Percentiles rank a stretch among this genome's conserved stretches.
phyloP scores from a whole-genome alignment of 2,888 invertebrate species.

The Bruchidius siliquastri region DNA sequence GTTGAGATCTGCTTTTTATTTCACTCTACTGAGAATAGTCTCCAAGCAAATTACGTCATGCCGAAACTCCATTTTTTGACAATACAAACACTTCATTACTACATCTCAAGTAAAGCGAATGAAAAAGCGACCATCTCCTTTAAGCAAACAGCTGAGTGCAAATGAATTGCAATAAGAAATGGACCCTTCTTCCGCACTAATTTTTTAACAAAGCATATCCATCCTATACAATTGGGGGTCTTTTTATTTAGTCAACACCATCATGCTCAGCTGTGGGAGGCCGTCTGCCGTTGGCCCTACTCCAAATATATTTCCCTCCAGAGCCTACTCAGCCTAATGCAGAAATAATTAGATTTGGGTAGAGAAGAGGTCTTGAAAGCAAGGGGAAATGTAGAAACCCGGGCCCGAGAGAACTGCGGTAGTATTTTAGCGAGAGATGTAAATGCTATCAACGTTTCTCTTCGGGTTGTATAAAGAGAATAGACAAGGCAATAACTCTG shows the following conservation, averaged over 20 bases:
- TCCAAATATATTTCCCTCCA: slow-evolving; percentile 20
- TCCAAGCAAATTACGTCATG: too few species aligned
- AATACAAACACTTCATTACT: too few species aligned
- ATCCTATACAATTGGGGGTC: neutral
- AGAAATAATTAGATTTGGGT: slow-evolving; percentile 30
- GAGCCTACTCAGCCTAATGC: slow-evolving; percentile 28
- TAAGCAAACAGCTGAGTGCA: neutral
- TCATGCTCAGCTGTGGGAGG: neutral
- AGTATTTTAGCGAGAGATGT: neutral
- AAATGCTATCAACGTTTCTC: neutral
- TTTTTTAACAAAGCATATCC: neutral
- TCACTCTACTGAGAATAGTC: too few species aligned
- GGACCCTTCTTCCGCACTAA: neutral
- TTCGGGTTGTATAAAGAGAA: neutral
- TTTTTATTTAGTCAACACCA: neutral
- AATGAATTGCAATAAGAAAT: neutral
- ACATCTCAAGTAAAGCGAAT: neutral
- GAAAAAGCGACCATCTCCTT: neutral
- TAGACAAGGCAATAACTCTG: neutral
- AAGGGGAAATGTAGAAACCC: neutral
- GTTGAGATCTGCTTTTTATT: too few species aligned
- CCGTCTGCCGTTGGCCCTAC: slow-evolving; percentile 9
- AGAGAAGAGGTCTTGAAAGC: slow-evolving; percentile 13
- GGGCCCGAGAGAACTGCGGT: neutral
- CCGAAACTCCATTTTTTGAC: too few species aligned